Conservation (phyloP, 2,888 invertebrate genomes). For the Zygaena filipendulae region DNA sequence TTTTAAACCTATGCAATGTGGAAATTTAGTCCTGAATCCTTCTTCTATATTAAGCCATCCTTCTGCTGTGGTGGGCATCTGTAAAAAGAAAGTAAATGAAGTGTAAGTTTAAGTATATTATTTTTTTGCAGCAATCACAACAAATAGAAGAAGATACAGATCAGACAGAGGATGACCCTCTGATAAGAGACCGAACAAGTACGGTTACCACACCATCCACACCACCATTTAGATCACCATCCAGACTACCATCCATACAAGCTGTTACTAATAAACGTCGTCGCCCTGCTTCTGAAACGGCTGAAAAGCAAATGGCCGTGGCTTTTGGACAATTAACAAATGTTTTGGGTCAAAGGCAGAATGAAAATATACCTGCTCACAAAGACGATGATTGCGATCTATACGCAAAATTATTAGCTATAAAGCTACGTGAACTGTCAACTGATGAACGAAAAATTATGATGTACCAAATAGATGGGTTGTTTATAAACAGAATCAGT, state of each 20-base stretch:
- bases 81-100: constrained; percentile 4
- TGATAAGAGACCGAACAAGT: constrained; percentile 10
- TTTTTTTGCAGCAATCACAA: constrained; percentile 13
- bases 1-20: too few species aligned
- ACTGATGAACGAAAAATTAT: constrained; percentile 16
- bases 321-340: constrained; percentile 19
- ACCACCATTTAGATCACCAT: too few species aligned
- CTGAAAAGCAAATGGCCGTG: constrained; percentile 17
- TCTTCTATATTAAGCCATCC: constrained; percentile 11
- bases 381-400: constrained; percentile 22
- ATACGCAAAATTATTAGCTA: constrained; percentile 20
- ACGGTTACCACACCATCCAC: constrained; percentile 13
- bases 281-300: constrained; percentile 16
- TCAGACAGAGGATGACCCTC: constrained; percentile 10
- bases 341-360: constrained; percentile 14
- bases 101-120: constrained; percentile 8
- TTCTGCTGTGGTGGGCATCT: constrained; percentile 7
- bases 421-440: constrained; percentile 19
- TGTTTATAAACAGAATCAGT: constrained; percentile 16
- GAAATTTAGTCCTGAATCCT: constrained; percentile 10
- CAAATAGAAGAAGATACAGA: constrained; percentile 14
- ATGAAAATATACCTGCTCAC: constrained; percentile 13
- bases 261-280: constrained; percentile 11
- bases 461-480: constrained; percentile 18
- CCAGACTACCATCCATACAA: constrained; percentile 7